A percentile compares a stretch with the other conserved stretches of the same genome.
phyloP scores from a whole-genome alignment of 2,888 invertebrate species.

The Coenonympha glycerion region DNA sequence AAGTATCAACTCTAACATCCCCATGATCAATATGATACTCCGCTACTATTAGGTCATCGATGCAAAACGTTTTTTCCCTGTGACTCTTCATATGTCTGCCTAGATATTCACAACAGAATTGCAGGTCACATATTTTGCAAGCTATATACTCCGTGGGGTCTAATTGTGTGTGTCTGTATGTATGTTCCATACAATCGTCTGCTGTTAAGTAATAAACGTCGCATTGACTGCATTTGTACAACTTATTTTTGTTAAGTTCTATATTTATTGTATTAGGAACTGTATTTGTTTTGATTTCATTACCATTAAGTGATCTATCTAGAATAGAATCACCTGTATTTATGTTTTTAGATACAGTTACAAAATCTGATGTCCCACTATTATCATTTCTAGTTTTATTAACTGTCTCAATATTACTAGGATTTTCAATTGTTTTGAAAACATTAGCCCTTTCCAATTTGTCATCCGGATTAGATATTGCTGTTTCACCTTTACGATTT shows the following conservation, averaged over 20 bases:
- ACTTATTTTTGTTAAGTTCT: conserved; percentile 7
- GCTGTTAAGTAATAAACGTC: conserved; percentile 44
- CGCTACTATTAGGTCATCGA: conserved; percentile 40
- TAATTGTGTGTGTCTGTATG: conserved; percentile 33
- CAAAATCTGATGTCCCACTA: not conserved
- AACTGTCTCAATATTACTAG: too few relatives aligned
- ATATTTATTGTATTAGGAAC: not conserved
- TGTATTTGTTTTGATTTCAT: too few relatives aligned
- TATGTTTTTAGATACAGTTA: not conserved
- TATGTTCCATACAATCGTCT: conserved; percentile 40
- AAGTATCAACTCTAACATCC: conserved; percentile 25
- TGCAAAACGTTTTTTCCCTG: conserved; percentile 36
- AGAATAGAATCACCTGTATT: too few relatives aligned
- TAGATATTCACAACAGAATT: conserved; percentile 41
- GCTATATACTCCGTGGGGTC: conserved; percentile 46
- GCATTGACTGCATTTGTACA: conserved; percentile 42
- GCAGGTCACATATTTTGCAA: conserved; percentile 50
- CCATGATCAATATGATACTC: conserved; percentile 33
- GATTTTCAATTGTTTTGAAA: too few relatives aligned
- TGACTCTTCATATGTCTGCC: conserved; percentile 41
- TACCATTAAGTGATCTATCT: too few relatives aligned
- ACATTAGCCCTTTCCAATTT: too few relatives aligned
- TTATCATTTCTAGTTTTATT: too few relatives aligned
- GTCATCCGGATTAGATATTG: too few relatives aligned
- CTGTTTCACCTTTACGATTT: too few relatives aligned